Conservation (phyloP, 2,113 vertebrate species). For the Rana temporaria region DNA sequence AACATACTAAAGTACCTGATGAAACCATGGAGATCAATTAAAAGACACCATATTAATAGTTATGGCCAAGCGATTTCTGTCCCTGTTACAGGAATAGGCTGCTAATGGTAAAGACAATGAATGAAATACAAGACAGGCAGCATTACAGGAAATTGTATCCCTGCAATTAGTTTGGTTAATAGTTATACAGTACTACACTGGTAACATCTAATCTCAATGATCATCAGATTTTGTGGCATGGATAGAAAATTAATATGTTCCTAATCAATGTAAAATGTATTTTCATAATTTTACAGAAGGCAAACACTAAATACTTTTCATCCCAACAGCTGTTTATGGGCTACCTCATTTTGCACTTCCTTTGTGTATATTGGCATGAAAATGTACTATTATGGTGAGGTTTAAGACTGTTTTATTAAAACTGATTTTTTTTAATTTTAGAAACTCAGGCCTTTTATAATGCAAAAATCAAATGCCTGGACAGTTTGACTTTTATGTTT, state of each 20-base stretch:
- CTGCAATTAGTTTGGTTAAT: not conserved
- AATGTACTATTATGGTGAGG: not conserved
- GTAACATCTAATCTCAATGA: not conserved
- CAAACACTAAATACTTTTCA: not conserved
- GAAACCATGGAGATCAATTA: conserved; percentile 60
- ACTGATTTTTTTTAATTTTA: not conserved
- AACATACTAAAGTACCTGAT: conserved; percentile 57
- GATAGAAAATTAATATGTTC: not conserved
- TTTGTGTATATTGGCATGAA: conserved; percentile 29
- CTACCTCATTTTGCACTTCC: conserved; percentile 24
- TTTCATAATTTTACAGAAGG: not conserved
- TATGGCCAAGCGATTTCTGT: not conserved
- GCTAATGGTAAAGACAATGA: conserved; percentile 9
- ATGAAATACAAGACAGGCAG: not conserved
- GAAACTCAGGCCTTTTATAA: not conserved
- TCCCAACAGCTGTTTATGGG: not conserved
- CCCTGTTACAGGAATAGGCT: not conserved
- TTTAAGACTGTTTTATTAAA: conserved; percentile 4
- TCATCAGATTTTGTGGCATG: not conserved
- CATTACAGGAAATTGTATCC: conserved; percentile 15
- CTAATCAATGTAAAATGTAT: not conserved
- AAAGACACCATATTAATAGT: conserved; percentile 48
- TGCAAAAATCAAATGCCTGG: not conserved
- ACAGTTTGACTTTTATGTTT: conserved; percentile 3
- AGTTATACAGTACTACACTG: not conserved